Base-by-base conservation (phyloP, 53 echinoderm and acorn worm species). In the Crossaster papposus region DNA sequence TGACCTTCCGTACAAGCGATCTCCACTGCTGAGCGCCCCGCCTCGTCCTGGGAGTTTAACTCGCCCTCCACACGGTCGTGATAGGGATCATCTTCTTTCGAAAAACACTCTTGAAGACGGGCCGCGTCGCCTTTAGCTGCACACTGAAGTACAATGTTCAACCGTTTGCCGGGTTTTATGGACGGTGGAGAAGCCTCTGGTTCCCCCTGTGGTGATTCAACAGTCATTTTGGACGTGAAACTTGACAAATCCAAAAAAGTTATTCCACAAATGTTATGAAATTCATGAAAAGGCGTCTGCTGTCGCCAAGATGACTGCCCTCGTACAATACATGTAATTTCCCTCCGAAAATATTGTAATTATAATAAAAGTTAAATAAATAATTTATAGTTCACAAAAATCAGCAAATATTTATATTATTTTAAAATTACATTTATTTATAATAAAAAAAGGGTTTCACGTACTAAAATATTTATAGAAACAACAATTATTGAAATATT, bases 41-140 rank as follows among this genome's bases (percentile, higher is more conserved):
- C 90, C 38, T 93, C 94, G 79, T 98, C 98, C 17, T 82, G 89
- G 79, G 91, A 92, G 81, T 96, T 94, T n/a, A 96, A 72, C 85
- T 94, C 93, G 17, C 88, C 89, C 34, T 96, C 94, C 35, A 98
- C 91, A 38, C 94, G 93, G 51, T 93, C 98, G 80, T 93, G 92
- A 86, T 96, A 98, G 53, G 98, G 98, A 76, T 96, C 92, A 9
- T 94, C 94, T 84, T 98, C 96, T 74, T 96, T 96, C 24, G 94
- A 83, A 77, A 93, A 96, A 75, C 96, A 93, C 70, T 98, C 95
- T 70, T 93, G 96, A 65, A 98, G 87, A 51, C 94, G 92, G 35
- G 89, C 81, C 23, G 92, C 79, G 52, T 98, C 94, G 7, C 94
- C 96, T 33, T 70, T 93, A 62, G 36, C 76, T 15, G 96, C 96